These are phyloP conservation scores for Carposina sasakii DNA, from an alignment of 1,140 invertebrate genomes.

Conservation along the genomic window DNA sequence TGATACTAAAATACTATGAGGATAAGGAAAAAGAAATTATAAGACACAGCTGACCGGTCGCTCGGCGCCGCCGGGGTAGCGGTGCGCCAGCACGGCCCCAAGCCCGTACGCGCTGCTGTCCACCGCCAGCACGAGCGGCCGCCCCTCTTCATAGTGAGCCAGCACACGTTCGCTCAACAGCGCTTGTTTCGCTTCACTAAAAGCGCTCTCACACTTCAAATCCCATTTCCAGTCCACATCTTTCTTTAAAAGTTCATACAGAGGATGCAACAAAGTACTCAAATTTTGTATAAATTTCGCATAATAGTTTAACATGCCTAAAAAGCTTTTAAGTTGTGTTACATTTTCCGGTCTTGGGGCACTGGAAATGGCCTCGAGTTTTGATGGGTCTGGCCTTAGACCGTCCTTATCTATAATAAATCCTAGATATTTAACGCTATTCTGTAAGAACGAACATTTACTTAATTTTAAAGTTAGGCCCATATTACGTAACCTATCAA, in stretches of 20 bases:
- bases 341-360: constrained; percentile 21
- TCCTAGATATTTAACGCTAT: constrained; percentile 25
- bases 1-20: too few species aligned
- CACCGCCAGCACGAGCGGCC: constrained; percentile 52
- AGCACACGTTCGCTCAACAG: constrained; percentile 21
- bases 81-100: constrained; percentile 65
- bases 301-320: constrained; percentile 38
- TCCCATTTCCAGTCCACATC: constrained; percentile 22
- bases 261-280: constrained; percentile 25
- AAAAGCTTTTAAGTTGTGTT: constrained; percentile 29
- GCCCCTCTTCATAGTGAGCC: constrained; percentile 48
- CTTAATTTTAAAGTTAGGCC: constrained; percentile 29
- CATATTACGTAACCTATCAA: constrained; percentile 15
- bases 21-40: too few species aligned
- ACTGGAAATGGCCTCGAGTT: constrained; percentile 22
- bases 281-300: constrained; percentile 30
- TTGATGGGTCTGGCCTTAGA: constrained; percentile 8
- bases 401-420: constrained; percentile 24
- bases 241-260: constrained; percentile 28
- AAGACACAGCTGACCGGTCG: constrained; percentile 67
- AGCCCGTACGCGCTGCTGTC: constrained; percentile 70
- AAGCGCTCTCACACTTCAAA: constrained; percentile 16
- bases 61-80: constrained; percentile 41
- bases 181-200: constrained; percentile 17
- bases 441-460: constrained; percentile 41